Evolutionary conservation across 2,797 vertebrate species (phyloP), one percentile per base, ranked within the genome.

Genomic region (Clarias platycephalus): DNA sequence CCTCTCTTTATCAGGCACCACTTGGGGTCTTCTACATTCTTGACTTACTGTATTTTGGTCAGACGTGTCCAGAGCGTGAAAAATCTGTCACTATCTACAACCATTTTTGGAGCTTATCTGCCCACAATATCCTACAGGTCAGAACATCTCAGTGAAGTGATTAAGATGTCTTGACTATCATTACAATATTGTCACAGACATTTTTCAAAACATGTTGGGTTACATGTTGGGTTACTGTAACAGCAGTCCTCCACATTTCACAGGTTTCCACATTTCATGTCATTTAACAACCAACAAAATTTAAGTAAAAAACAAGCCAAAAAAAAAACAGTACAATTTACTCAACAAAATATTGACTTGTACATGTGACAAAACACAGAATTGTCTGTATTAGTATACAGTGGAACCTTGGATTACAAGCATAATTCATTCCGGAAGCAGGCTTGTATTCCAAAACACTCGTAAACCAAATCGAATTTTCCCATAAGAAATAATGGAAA

Each of bases 11-110:
- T 57, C 66, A 94, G 93, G 93, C 82, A 94, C 92, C 37, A 95
- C 93, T 0, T 94, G n/a, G 93, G 93, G 82, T 92, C 31, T 93
- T 91, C 1, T 90, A 92, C 77, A 92, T 94, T 40, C 85, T 94
- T 15, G 92, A 94, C 66, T 89, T 93, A 10, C 87, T 95, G 63
- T 89, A 93, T 86, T 94, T 93, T 86, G 88, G 85, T 1, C 66
- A 88, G 58, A 83, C 5, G 6, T 60, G 85, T 79, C 89, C 90
- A 34, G 90, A 93, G 28, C 87, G 83, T 13, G 88, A 90, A 82
- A 75, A 63, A 0, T 89, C 91, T 9, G 1, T 88, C 37, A 90
- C 92, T 1, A 55, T 94, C 26, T 18, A 88, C 18, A 37, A 81
- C 92, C 92, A 16, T 94, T 94, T 87, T 86, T 95, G 80, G 94